Percentiles rank a stretch among this genome's conserved stretches.
phyloP scores from a whole-genome alignment of 2,797 vertebrate species.

The Synanceia verrucosa region DNA sequence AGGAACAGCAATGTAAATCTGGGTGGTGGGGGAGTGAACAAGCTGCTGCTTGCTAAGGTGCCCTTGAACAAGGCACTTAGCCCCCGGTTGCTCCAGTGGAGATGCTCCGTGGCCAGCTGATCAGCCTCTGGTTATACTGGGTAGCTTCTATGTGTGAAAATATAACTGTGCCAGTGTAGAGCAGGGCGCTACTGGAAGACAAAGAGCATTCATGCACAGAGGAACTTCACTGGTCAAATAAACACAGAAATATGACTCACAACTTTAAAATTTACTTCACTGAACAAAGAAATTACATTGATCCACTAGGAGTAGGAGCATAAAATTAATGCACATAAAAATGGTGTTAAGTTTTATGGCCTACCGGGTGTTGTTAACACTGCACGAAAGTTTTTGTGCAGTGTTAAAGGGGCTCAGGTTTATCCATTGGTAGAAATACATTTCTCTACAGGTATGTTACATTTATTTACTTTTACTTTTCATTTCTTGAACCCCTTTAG shows the following conservation, averaged over 20 bases:
- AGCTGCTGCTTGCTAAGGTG: constrained; percentile 2
- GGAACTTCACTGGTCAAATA: not conserved
- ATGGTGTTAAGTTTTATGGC: not conserved
- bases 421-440: too few species aligned
- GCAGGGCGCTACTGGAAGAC: not conserved
- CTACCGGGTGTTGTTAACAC: not conserved
- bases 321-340: not conserved
- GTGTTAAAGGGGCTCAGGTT: too few species aligned
- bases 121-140: constrained; percentile 8
- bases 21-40: not conserved
- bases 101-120: constrained; percentile 6
- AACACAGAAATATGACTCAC: not conserved
- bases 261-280: not conserved
- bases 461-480: too few species aligned
- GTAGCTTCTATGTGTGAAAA: constrained; percentile 23
- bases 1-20: constrained; percentile 11
- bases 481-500: too few species aligned
- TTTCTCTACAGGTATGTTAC: too few species aligned
- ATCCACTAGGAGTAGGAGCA: not conserved
- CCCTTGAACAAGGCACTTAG: constrained; percentile 48
- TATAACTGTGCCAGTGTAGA: not conserved
- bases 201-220: not conserved
- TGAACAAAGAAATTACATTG: not conserved
- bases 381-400: too few species aligned
- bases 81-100: constrained; percentile 15